phyloP scores from a whole-genome alignment of 2,888 invertebrate species.

The Xestia xanthographa region DNA sequence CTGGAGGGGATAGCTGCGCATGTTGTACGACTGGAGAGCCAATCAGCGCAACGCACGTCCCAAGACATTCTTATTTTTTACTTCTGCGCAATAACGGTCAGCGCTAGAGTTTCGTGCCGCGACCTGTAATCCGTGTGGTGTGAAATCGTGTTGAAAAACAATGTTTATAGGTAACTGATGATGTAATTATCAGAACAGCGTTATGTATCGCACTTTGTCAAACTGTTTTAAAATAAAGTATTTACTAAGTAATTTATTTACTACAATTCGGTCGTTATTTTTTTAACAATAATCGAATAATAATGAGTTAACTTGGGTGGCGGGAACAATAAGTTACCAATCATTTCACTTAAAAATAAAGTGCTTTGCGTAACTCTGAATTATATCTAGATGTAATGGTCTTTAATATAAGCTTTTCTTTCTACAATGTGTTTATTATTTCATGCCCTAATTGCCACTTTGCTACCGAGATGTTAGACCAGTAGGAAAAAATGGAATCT shows the following conservation, averaged over 20 bases:
- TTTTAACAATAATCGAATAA: background rate
- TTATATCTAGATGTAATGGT: constrained; percentile 40
- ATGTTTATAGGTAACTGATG: constrained; percentile 28
- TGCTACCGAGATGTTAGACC: background rate
- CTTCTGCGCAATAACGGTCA: no score
- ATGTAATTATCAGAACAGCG: constrained; percentile 17
- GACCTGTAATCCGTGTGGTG: background rate
- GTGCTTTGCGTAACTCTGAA: constrained; percentile 49
- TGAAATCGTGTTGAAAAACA: constrained; percentile 14
- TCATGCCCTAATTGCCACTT: background rate
- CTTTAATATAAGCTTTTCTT: constrained; percentile 47
- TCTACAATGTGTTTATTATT: constrained; percentile 16
- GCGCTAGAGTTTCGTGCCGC: no score
- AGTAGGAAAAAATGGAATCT: background rate
- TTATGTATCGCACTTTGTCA: constrained; percentile 51
- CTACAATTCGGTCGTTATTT: background rate
- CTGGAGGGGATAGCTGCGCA: no score
- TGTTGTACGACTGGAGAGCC: no score
- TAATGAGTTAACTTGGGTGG: constrained; percentile 4
- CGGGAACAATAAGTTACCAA: constrained; percentile 21
- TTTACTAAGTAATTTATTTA: background rate
- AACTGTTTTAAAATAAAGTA: background rate
- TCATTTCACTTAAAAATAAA: constrained; percentile 17
- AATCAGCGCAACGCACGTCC: no score
- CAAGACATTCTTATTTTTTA: no score